Percentiles rank a stretch among this genome's conserved stretches.
Evolutionary conservation across 2,888 invertebrate genomes (phyloP).

Genomic region (Metalampra italica): DNA sequence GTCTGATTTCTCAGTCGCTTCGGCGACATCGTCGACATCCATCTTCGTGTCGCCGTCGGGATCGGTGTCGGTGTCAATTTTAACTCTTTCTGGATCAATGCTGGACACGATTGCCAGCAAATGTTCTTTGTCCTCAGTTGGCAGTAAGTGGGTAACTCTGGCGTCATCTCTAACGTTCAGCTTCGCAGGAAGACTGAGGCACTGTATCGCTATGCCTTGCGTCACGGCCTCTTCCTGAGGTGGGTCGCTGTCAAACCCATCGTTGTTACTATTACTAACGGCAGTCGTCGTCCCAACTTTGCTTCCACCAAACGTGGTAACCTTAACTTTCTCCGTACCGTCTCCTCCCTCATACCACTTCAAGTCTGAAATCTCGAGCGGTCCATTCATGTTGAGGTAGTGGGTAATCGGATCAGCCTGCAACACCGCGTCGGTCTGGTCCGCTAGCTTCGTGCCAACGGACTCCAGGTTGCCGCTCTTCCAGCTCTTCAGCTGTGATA

Average conservation of each 20-base stretch:
- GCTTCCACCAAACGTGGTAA: slow-evolving; percentile 49
- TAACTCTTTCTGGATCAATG: slow-evolving; percentile 51
- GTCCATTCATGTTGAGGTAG: slow-evolving; percentile 67
- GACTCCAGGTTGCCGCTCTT: slow-evolving; percentile 62
- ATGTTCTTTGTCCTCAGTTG: slow-evolving; percentile 84
- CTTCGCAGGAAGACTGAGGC: slow-evolving; percentile 73
- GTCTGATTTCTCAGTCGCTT: slow-evolving; percentile 37
- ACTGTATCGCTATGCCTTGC: slow-evolving; percentile 76
- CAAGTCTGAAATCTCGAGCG: slow-evolving; percentile 65
- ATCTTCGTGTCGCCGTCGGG: slow-evolving; percentile 62
- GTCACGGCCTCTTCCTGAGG: slow-evolving; percentile 61
- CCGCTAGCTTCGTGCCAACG: slow-evolving; percentile 60
- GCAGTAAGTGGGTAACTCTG: slow-evolving; percentile 80
- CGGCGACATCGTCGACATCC: slow-evolving; percentile 60
- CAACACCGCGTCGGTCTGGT: slow-evolving; percentile 61
- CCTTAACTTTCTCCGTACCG: slow-evolving; percentile 59
- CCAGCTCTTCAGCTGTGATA: slow-evolving; percentile 67
- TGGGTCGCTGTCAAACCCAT: slow-evolving; percentile 71
- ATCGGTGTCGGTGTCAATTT: slow-evolving; percentile 48
- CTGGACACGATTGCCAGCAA: slow-evolving; percentile 79
- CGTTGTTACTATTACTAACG: slow-evolving; percentile 60
- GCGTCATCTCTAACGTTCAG: slow-evolving; percentile 70
- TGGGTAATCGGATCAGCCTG: slow-evolving; percentile 58
- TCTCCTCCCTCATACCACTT: slow-evolving; percentile 70
- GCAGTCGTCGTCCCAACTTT: slow-evolving; percentile 60